Evolutionary conservation across 2,113 vertebrate genomes (phyloP), one percentile per base, ranked within the genome.

Genomic region (Cyrtonyx montezumae): DNA sequence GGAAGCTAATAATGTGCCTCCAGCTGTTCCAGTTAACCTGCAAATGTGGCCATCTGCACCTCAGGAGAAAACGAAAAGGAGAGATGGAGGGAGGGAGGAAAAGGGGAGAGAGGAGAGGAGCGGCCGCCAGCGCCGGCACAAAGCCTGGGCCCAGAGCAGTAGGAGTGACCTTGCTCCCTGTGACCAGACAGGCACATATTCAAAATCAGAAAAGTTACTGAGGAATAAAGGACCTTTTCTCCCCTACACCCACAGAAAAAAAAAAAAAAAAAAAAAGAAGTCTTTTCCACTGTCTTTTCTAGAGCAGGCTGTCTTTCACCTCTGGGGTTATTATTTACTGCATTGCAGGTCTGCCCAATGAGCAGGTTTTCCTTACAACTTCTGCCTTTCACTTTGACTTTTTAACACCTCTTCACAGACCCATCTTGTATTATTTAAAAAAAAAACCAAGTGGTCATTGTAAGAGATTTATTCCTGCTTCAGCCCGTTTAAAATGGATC

Each of bases 11-110:
- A 99, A 99, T 99, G 98, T 98, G 97, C 98, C 98, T 99, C 99
- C 99, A 99, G 99, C 99, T 99, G 99, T 98, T 99, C 98, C 98
- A 98, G 99, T 99, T 99, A 99, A 99, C 99, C 99, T 99, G 99
- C 98, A 99, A 99, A 99, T 98, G 98, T 99, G 99, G 98, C 99
- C 99, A 99, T 99, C 98, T 99, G 99, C 98, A 99, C 98, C 99
- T 98, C 98, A 97, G 98, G 98, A 98, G 98, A 97, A 96, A 96
- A 97, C 95, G 96, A 97, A 96, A 98, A 97, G 97, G 94, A 96
- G 94, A 97, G 96, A 96, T 92, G 95, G 93, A 93, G 94, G 94
- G 94, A 94, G 94, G 97, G 95, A 90, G 81, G 91, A 88, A 94
- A 68, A 87, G 93, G 91, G 88, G 79, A 61, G 66, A 95, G 94